phyloP scores from a whole-genome alignment of 2,888 invertebrate genomes.

The Torymus aiolomorphi region DNA sequence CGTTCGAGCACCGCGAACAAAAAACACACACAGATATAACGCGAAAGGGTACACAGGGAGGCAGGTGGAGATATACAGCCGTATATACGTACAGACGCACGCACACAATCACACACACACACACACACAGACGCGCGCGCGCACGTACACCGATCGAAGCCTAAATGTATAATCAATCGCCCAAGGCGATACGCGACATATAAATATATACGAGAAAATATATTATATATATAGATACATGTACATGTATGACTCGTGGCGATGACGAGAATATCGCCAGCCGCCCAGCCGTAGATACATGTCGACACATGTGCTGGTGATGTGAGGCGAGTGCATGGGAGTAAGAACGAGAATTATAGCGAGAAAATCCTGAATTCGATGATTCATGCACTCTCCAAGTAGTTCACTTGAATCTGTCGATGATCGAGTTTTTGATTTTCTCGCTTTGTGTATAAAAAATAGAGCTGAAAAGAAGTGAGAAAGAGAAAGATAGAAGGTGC shows the following conservation, averaged over 20 bases:
- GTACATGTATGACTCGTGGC: constrained; percentile 5
- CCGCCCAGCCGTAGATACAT: constrained; percentile 15
- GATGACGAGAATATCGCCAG: constrained; percentile 5
- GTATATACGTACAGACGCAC: neutral
- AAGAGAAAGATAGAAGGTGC: constrained; percentile 11
- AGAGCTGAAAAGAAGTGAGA: neutral
- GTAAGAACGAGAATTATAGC: too few relatives aligned
- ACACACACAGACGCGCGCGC: too few relatives aligned
- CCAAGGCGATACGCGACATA: constrained; percentile 51
- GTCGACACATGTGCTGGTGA: too few relatives aligned
- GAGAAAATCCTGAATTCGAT: too few relatives aligned
- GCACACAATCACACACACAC: neutral
- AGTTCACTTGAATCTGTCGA: too few relatives aligned
- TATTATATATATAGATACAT: constrained; percentile 34
- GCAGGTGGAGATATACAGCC: too few relatives aligned
- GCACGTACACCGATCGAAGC: constrained; percentile 50
- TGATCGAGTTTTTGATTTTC: constrained; percentile 14
- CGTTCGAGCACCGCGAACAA: constrained; percentile 32
- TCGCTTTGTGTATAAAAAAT: constrained; percentile 4
- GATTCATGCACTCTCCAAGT: too few relatives aligned
- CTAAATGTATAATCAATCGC: constrained; percentile 50
- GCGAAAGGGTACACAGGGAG: too few relatives aligned
- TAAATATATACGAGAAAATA: constrained; percentile 22
- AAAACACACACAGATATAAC: too few relatives aligned
- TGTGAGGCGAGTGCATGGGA: too few relatives aligned